phyloP scores from a whole-genome alignment of 2,888 invertebrate genomes.

The Zootermopsis nevadensis region DNA sequence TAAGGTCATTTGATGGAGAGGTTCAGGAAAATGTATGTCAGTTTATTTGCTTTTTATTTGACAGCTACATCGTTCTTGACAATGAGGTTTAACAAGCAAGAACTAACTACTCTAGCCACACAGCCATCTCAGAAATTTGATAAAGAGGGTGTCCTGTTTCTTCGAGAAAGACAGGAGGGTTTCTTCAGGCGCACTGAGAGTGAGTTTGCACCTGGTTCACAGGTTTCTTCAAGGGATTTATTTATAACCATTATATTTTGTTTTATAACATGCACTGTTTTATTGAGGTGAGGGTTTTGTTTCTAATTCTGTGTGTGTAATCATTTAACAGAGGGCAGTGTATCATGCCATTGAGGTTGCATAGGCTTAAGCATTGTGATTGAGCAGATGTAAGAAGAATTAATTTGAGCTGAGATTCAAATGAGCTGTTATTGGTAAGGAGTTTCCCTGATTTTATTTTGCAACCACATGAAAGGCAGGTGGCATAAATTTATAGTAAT shows the following conservation, averaged over 20 bases:
- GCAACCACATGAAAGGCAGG: no score
- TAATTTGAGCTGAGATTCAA: neutral
- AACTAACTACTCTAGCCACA: conserved; percentile 84
- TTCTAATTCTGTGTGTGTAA: neutral
- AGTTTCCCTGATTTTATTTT: no score
- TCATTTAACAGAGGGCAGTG: neutral
- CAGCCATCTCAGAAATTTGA: conserved; percentile 91
- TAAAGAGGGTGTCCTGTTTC: conserved; percentile 87
- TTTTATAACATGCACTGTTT: neutral
- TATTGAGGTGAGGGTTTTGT: neutral
- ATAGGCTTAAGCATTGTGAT: neutral
- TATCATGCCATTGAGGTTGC: neutral
- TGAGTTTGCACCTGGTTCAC: conserved; percentile 65
- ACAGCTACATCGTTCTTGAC: conserved; percentile 36
- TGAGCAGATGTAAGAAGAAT: neutral
- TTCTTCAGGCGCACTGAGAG: conserved; percentile 93
- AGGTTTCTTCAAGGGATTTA: neutral
- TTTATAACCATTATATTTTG: neutral
- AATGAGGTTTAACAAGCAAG: conserved; percentile 94
- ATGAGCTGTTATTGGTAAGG: neutral
- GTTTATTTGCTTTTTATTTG: neutral
- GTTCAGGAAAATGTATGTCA: neutral
- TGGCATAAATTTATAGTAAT: no score
- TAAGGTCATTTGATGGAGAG: neutral
- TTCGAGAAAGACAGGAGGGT: conserved; percentile 90